A percentile compares a stretch with the other conserved stretches of the same genome.
Conservation (phyloP, 2,888 invertebrate species). For the Ophioninae sp. region DNA sequence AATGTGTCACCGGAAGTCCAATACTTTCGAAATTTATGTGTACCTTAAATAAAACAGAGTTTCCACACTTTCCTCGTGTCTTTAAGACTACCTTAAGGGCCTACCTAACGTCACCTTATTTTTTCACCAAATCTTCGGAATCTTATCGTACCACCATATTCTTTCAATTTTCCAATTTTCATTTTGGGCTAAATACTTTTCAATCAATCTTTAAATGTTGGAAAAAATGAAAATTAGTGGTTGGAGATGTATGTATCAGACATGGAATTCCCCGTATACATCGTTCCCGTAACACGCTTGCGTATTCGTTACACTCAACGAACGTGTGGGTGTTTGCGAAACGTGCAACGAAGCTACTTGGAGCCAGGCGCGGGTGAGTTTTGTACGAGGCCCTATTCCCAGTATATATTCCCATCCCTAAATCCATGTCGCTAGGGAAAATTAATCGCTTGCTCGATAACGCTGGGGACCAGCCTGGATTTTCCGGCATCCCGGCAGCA, state of each 20-base stretch:
- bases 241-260: not conserved
- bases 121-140: too few relatives aligned
- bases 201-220: too few relatives aligned
- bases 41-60: too few relatives aligned
- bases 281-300: constrained; percentile 2
- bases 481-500: constrained; percentile 62
- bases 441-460: constrained; percentile 72
- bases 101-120: too few relatives aligned
- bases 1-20: too few relatives aligned
- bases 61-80: too few relatives aligned
- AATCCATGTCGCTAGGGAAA: constrained; percentile 69
- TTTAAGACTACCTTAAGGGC: too few relatives aligned
- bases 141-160: too few relatives aligned
- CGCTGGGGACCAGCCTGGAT: constrained; percentile 65
- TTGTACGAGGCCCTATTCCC: constrained; percentile 22
- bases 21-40: too few relatives aligned
- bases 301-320: constrained; percentile 7
- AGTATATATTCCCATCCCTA: constrained; percentile 59
- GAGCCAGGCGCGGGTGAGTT: constrained; percentile 43
- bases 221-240: not conserved
- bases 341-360: constrained; percentile 41
- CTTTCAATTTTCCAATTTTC: too few relatives aligned
- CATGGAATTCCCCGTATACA: not conserved
- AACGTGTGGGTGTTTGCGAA: constrained; percentile 34
- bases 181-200: too few relatives aligned